Conservation (phyloP, 2,797 vertebrate species). For the Dryobates pubescens region DNA sequence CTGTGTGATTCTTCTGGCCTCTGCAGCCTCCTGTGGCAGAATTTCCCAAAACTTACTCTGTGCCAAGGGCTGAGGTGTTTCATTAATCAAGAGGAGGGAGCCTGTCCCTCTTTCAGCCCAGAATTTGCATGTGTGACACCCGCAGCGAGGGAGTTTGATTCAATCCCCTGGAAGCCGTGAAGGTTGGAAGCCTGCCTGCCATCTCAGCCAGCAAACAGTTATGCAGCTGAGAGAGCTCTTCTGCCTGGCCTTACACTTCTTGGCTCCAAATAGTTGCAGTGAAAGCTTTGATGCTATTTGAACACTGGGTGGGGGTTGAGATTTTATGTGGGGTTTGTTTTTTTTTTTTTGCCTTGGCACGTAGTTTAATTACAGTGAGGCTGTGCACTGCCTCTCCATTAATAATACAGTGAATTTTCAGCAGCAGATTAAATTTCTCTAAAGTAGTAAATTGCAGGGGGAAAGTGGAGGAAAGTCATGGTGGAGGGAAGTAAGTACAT, state of each 20-base stretch:
- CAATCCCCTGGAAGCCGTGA: background rate
- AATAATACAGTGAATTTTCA: constrained; percentile 85
- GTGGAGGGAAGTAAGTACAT: constrained; percentile 74
- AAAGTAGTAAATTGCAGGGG: constrained; percentile 77
- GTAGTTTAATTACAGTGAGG: constrained; percentile 82
- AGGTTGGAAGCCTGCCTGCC: background rate
- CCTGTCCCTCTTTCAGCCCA: background rate
- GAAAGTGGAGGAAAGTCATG: constrained; percentile 63
- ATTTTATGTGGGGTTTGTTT: too few species aligned
- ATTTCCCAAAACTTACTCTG: background rate
- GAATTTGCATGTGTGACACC: background rate
- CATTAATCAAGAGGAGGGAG: background rate
- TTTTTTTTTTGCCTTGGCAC: background rate
- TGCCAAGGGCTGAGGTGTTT: background rate
- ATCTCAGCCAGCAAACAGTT: background rate
- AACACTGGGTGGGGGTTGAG: background rate
- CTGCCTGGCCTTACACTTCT: background rate
- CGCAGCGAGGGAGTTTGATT: background rate
- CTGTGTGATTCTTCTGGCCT: background rate
- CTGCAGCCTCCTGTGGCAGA: background rate
- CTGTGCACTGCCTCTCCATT: constrained; percentile 80
- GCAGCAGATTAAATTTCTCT: constrained; percentile 86
- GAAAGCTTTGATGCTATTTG: constrained; percentile 27
- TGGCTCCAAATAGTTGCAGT: background rate
- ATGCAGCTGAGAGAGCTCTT: background rate